A percentile compares a stretch with the other conserved stretches of the same genome.
These are phyloP conservation scores for Myotis daubentonii DNA, from an alignment of 2,797 vertebrate genomes.

Conservation along the genomic window DNA sequence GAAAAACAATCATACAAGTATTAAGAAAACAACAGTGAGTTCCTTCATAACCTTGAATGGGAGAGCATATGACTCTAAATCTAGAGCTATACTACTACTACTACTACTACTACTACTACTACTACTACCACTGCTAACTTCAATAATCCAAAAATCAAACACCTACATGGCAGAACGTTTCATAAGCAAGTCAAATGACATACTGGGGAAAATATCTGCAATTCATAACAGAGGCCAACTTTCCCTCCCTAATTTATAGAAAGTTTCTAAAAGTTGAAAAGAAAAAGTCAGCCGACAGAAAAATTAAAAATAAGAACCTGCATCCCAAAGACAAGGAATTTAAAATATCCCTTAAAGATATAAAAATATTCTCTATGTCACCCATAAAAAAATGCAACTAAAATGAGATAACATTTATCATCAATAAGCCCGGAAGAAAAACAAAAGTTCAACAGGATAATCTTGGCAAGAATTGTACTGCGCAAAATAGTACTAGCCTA, in stretches of 20 bases:
- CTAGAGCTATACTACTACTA: background rate
- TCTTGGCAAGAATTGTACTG: background rate
- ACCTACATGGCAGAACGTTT: background rate
- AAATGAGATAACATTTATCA: background rate
- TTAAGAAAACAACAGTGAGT: background rate
- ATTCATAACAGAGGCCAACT: background rate
- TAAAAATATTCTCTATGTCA: background rate
- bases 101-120: background rate
- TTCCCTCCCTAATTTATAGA: background rate
- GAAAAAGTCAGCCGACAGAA: background rate
- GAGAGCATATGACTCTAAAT: background rate
- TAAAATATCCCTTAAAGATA: background rate
- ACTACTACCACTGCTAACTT: background rate
- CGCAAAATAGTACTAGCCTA: background rate
- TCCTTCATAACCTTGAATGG: background rate
- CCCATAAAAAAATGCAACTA: background rate
- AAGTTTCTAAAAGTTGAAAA: background rate
- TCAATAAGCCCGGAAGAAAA: background rate
- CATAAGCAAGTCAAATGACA: constrained; percentile 11
- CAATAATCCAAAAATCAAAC: background rate
- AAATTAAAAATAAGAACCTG: background rate
- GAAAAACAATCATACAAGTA: background rate
- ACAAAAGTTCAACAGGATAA: background rate
- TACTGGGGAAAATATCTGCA: background rate
- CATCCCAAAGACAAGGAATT: background rate